Evolutionary conservation across 1,140 invertebrate species (phyloP).

Genomic region (Hycleus phaleratus): DNA sequence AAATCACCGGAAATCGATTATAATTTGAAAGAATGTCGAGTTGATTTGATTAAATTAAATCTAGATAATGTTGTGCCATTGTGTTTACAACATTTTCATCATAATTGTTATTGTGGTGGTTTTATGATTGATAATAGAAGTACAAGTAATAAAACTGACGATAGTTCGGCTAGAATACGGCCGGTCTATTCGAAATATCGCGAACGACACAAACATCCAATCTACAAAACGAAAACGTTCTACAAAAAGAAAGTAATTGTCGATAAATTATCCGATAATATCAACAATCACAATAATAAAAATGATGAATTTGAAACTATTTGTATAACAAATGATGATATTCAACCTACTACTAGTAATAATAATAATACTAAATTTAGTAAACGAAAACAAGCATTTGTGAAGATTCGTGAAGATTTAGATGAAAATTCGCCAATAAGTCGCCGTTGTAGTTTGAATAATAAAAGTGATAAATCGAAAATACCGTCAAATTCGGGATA

Average conservation of each 20-base stretch:
- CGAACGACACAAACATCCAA: slow-evolving; percentile 7
- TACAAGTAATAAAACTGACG: not conserved
- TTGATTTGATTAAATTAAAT: slow-evolving; percentile 24
- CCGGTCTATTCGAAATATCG: not conserved
- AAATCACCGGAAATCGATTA: not conserved
- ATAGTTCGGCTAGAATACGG: not conserved
- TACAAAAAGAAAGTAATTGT: not conserved
- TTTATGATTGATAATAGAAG: not conserved
- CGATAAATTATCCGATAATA: not conserved
- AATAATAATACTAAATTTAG: not conserved
- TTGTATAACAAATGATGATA: not conserved
- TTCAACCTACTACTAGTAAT: not conserved
- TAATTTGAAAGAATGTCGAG: slow-evolving; percentile 15
- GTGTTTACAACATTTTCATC: slow-evolving; percentile 18
- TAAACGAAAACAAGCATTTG: slow-evolving; percentile 23
- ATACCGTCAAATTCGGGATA: not conserved
- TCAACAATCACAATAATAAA: not conserved
- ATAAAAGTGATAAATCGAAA: too few relatives aligned
- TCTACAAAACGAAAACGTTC: not conserved
- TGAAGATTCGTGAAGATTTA: not conserved
- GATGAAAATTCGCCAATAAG: too few relatives aligned
- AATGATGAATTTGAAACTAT: too few relatives aligned
- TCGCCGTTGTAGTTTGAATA: too few relatives aligned
- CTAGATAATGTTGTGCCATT: slow-evolving; percentile 32
- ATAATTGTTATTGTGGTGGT: too few relatives aligned